Conservation (phyloP, 2,113 vertebrate species). For the Stictonetta naevosa region DNA sequence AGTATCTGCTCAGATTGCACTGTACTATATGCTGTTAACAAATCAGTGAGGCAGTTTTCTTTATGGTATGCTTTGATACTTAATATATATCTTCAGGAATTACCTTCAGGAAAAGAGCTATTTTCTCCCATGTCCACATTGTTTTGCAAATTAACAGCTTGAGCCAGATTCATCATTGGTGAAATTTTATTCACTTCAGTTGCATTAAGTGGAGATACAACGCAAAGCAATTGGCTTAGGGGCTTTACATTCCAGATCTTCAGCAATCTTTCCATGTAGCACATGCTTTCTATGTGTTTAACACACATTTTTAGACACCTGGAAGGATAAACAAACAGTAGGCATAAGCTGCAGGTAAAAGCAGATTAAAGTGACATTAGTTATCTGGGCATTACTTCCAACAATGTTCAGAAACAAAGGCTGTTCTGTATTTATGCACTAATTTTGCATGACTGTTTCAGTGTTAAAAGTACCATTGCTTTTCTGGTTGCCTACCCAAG, state of each 20-base stretch:
- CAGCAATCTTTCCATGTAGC: not conserved
- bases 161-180: not conserved
- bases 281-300: not conserved
- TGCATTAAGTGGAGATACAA: not conserved
- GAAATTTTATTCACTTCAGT: not conserved
- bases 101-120: not conserved
- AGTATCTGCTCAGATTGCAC: not conserved
- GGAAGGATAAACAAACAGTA: not conserved
- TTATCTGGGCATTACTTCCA: not conserved
- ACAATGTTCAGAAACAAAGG: not conserved
- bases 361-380: not conserved
- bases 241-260: not conserved
- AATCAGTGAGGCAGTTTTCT: not conserved
- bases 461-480: not conserved
- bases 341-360: not conserved
- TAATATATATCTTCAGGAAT: not conserved
- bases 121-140: not conserved
- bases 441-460: not conserved
- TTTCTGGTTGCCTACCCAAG: not conserved
- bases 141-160: not conserved
- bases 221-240: not conserved
- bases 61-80: not conserved
- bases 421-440: not conserved
- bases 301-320: not conserved
- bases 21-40: not conserved